phyloP scores from a whole-genome alignment of 2,113 vertebrate genomes.

The Corynorhinus townsendii region DNA sequence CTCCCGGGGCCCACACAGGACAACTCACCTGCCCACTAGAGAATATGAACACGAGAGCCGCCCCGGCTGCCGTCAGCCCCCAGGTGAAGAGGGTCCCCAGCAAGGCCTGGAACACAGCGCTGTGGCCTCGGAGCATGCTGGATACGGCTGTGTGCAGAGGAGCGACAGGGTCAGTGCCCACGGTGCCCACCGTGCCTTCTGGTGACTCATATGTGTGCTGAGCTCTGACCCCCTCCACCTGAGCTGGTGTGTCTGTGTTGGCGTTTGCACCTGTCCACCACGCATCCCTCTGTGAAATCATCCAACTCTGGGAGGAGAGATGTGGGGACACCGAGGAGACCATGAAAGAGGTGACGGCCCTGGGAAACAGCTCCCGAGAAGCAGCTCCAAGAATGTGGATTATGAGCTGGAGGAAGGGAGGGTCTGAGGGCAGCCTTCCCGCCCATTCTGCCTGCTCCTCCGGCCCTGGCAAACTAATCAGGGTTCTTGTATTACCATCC shows the following conservation, averaged over 20 bases:
- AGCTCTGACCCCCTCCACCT: not conserved
- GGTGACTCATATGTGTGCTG: accelerated
- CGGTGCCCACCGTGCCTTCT: accelerated
- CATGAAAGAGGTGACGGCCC: accelerated
- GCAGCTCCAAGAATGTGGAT: not conserved
- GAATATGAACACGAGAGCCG: slow-evolving; percentile 93
- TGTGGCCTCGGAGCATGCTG: slow-evolving; percentile 89
- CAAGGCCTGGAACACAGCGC: slow-evolving; percentile 88
- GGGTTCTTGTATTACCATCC: too few relatives aligned
- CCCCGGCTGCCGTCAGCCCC: slow-evolving; percentile 92
- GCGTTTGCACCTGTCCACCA: accelerated
- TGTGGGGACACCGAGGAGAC: accelerated
- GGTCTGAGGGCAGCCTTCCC: accelerated
- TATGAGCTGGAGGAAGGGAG: not conserved
- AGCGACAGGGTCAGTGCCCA: not conserved
- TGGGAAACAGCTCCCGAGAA: not conserved
- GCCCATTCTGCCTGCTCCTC: not conserved
- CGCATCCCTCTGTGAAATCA: not conserved
- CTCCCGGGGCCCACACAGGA: not conserved
- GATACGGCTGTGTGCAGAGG: slow-evolving; percentile 57
- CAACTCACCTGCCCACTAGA: slow-evolving; percentile 89
- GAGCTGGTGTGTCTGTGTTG: not conserved
- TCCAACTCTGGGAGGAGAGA: not conserved
- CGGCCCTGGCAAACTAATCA: not conserved
- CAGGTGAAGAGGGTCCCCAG: slow-evolving; percentile 95